Conservation (phyloP, 2,113 vertebrate genomes). For the Xiphophorus maculatus region DNA sequence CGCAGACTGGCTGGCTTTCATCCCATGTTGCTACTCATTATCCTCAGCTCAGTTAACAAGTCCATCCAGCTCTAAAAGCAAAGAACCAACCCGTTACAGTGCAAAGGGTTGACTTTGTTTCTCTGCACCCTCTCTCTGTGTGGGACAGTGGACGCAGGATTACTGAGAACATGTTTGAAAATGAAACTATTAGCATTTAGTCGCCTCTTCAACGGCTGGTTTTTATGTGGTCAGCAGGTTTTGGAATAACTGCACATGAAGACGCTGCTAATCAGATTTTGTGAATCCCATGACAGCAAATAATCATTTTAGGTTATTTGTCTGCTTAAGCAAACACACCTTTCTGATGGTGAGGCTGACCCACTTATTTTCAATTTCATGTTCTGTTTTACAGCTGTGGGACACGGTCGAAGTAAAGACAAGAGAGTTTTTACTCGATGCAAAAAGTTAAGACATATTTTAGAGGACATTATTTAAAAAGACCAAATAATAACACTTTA, state of each 20-base stretch:
- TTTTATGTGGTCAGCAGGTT: not conserved
- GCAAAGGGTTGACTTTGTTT: not conserved
- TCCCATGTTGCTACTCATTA: not conserved
- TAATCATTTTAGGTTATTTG: constrained; percentile 7
- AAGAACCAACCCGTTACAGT: no score
- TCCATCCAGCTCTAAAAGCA: not conserved
- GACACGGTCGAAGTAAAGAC: not conserved
- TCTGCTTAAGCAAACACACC: not conserved
- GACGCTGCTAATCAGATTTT: constrained; percentile 7
- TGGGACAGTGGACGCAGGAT: not conserved
- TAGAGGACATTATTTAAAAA: not conserved
- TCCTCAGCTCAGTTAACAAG: not conserved
- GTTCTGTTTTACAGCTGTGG: constrained; percentile 5
- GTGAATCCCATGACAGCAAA: constrained; percentile 18
- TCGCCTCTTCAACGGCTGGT: not conserved
- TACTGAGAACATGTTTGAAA: not conserved
- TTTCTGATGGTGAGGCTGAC: constrained; percentile 29
- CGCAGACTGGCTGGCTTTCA: not conserved
- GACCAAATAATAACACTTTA: no score
- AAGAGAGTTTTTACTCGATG: not conserved
- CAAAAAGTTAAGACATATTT: not conserved
- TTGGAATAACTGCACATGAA: not conserved
- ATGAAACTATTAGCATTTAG: no score
- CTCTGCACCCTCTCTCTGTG: not conserved
- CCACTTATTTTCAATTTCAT: constrained; percentile 19